Evolutionary conservation across 2,888 invertebrate genomes (phyloP).

Genomic region (Leucoptera coffeella): DNA sequence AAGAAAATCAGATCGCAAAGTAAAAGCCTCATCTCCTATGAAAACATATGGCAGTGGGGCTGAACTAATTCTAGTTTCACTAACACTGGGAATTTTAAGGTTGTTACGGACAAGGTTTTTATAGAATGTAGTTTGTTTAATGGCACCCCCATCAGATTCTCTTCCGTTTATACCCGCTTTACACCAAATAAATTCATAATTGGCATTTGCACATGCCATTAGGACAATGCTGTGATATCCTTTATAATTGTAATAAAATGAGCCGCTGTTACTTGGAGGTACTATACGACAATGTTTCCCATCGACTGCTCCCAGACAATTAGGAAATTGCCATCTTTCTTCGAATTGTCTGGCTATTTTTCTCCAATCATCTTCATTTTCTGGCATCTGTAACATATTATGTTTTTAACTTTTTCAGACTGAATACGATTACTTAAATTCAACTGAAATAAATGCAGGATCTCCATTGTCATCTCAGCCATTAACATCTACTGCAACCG

Average conservation of each 20-base stretch:
- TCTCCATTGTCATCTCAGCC: neutral
- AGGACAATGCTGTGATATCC: neutral
- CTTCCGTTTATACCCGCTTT: neutral
- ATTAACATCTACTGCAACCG: neutral
- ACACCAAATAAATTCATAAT: neutral
- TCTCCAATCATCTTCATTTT: no score
- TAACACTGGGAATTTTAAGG: no score
- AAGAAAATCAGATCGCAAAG: slow-evolving; percentile 8
- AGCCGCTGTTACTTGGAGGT: neutral
- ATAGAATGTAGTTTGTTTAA: slow-evolving; percentile 1
- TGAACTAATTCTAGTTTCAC: neutral
- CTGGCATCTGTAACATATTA: no score
- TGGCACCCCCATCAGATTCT: slow-evolving; percentile 1
- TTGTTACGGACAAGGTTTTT: no score
- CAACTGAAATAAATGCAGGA: neutral
- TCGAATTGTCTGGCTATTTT: no score
- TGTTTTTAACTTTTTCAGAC: neutral
- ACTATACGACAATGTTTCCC: slow-evolving; percentile 1
- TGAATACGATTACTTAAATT: neutral
- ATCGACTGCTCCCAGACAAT: slow-evolving; percentile 1
- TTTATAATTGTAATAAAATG: slow-evolving; percentile 1
- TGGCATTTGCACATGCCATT: slow-evolving; percentile 1
- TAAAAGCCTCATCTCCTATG: slow-evolving; percentile 9
- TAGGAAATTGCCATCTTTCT: slow-evolving; percentile 3
- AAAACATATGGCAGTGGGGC: slow-evolving; percentile 4